Evolutionary conservation across 2,888 invertebrate genomes (phyloP).

Genomic region (Entomobrya proxima): DNA sequence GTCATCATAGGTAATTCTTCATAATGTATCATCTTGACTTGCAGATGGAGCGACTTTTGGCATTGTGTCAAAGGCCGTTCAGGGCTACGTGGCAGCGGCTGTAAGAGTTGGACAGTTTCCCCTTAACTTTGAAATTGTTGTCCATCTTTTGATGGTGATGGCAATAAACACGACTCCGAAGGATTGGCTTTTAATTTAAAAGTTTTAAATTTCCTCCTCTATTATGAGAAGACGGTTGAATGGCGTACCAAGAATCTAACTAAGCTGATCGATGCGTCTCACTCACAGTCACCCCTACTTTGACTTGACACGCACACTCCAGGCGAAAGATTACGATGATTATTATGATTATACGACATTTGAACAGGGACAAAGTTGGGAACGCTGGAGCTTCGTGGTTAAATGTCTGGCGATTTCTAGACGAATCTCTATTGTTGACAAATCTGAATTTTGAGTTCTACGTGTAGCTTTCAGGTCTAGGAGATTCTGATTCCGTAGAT

Average conservation of each 20-base stretch:
- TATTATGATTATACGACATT: constrained; percentile 54
- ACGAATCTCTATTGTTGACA: constrained; percentile 59
- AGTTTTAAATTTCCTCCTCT: constrained; percentile 54
- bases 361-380: constrained; percentile 71
- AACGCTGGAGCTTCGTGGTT: constrained; percentile 73
- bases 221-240: neutral
- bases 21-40: constrained; percentile 68
- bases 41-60: constrained; percentile 70
- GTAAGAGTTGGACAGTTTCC: constrained; percentile 76
- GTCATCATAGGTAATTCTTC: constrained; percentile 76
- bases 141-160: constrained; percentile 46
- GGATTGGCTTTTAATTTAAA: no score
- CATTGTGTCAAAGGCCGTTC: constrained; percentile 74
- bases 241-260: constrained; percentile 57
- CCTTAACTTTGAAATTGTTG: constrained; percentile 31
- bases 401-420: constrained; percentile 60
- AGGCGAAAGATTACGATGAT: constrained; percentile 49
- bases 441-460: constrained; percentile 62
- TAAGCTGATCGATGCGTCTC: constrained; percentile 67
- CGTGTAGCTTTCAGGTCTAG: constrained; percentile 62
- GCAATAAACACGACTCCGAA: constrained; percentile 43
- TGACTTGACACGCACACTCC: constrained; percentile 44
- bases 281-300: constrained; percentile 71
- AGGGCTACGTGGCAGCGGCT: constrained; percentile 77
- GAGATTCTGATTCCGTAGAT: constrained; percentile 70